Evolutionary conservation across 2,113 vertebrate genomes (phyloP).

Genomic region (Gasterosteus nipponicus): DNA sequence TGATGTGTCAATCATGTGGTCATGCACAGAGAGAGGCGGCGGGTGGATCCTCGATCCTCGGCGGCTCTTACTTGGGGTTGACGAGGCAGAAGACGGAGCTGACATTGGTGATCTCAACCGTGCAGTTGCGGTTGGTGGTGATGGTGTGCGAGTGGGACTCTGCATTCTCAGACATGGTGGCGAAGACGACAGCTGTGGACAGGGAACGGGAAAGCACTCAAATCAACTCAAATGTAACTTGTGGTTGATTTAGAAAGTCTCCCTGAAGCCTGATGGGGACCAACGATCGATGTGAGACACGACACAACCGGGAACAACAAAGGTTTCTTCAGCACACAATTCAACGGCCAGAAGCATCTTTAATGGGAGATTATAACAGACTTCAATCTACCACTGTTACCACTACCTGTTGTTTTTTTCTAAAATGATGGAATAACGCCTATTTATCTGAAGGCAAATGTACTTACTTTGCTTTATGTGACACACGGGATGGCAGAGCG

Average conservation of each 20-base stretch:
- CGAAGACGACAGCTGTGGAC: not conserved
- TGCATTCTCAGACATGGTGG: constrained; percentile 64
- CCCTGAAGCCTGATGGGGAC: not conserved
- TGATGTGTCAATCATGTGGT: not conserved
- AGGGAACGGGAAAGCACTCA: not conserved
- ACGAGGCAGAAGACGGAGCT: constrained; percentile 48
- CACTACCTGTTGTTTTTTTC: not conserved
- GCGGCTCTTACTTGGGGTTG: constrained; percentile 69
- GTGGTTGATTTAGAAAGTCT: not conserved
- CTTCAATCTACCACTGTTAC: not conserved
- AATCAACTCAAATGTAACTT: too few relatives aligned
- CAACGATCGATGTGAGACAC: not conserved
- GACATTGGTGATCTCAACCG: constrained; percentile 68
- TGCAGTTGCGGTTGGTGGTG: constrained; percentile 76
- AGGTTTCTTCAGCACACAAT: not conserved
- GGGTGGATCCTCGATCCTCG: not conserved
- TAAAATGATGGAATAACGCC: not conserved
- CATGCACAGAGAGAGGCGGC: not conserved
- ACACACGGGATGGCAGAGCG: constrained; percentile 25
- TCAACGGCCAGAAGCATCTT: not conserved
- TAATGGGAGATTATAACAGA: not conserved
- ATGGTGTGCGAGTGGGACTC: constrained; percentile 58
- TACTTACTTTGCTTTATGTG: constrained; percentile 51
- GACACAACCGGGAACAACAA: not conserved
- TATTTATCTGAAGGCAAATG: not conserved